These are phyloP conservation scores for Neuroterus valhalla DNA, from an alignment of 1,140 invertebrate genomes.

Conservation along the genomic window DNA sequence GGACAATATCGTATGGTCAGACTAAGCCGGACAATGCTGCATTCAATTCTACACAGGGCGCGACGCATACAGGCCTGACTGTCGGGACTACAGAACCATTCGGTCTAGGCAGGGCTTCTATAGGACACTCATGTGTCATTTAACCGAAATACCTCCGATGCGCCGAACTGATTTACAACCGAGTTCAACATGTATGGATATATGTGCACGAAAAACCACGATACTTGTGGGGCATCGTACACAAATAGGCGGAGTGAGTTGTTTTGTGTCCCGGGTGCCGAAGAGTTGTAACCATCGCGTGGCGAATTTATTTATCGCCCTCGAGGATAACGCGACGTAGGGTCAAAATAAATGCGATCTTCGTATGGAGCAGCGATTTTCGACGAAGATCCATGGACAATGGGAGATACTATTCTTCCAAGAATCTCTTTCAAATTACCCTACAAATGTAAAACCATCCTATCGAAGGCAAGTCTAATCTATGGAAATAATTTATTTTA, in stretches of 20 bases:
- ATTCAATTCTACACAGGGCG: constrained; percentile 61
- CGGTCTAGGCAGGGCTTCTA: constrained; percentile 29
- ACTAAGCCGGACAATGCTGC: constrained; percentile 65
- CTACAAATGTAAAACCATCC: too few relatives aligned
- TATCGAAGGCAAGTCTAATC: too few relatives aligned
- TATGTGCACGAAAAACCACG: constrained; percentile 46
- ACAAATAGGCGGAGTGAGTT: constrained; percentile 45
- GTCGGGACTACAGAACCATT: not conserved
- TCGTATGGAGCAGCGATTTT: too few relatives aligned
- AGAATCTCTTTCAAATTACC: too few relatives aligned
- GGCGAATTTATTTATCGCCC: constrained; percentile 70
- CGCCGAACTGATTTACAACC: constrained; percentile 71
- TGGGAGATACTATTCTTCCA: too few relatives aligned
- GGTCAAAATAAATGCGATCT: constrained; percentile 48
- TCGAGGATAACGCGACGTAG: constrained; percentile 45
- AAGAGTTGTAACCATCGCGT: constrained; percentile 67
- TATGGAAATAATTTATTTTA: too few relatives aligned
- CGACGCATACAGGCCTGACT: constrained; percentile 31
- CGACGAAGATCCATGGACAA: too few relatives aligned
- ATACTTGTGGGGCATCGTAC: constrained; percentile 44
- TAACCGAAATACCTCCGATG: constrained; percentile 73
- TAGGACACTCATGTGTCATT: constrained; percentile 69
- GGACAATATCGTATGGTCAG: constrained; percentile 67
- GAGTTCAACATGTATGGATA: constrained; percentile 46
- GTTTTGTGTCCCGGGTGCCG: constrained; percentile 45